A percentile compares a stretch with the other conserved stretches of the same genome.
These are phyloP conservation scores for Metacarcinus magister DNA, from an alignment of 2,888 invertebrate species.

Conservation along the genomic window DNA sequence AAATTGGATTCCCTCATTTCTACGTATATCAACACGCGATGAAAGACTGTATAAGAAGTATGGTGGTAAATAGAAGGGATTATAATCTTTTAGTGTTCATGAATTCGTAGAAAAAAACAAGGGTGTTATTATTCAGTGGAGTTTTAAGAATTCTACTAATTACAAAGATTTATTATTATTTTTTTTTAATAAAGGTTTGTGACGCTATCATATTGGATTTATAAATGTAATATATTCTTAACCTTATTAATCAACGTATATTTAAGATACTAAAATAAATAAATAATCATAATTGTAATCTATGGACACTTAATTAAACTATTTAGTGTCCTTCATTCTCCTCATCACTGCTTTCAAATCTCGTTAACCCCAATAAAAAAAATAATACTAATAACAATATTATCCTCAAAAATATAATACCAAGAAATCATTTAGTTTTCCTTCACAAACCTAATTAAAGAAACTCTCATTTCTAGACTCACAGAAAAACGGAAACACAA, in stretches of 20 bases:
- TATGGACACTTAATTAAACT: no score
- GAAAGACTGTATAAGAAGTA: background rate
- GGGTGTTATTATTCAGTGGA: no score
- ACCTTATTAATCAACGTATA: no score
- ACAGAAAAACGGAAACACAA: constrained; percentile 1
- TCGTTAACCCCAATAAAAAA: background rate
- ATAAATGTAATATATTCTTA: no score
- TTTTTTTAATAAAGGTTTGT: no score
- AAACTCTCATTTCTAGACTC: background rate
- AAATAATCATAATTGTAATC: no score
- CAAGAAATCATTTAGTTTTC: background rate
- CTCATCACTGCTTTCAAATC: no score
- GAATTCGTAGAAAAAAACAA: background rate
- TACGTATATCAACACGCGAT: background rate
- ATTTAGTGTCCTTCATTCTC: no score
- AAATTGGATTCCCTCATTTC: background rate
- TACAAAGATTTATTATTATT: no score
- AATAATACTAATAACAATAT: background rate
- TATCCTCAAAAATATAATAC: background rate
- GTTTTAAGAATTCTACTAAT: background rate
- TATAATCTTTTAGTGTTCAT: background rate
- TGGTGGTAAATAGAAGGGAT: background rate
- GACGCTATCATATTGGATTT: no score
- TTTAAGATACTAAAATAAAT: no score
- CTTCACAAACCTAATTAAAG: background rate